phyloP scores from a whole-genome alignment of 2,888 invertebrate genomes.

The Bursaphelenchus okinawaensis region DNA sequence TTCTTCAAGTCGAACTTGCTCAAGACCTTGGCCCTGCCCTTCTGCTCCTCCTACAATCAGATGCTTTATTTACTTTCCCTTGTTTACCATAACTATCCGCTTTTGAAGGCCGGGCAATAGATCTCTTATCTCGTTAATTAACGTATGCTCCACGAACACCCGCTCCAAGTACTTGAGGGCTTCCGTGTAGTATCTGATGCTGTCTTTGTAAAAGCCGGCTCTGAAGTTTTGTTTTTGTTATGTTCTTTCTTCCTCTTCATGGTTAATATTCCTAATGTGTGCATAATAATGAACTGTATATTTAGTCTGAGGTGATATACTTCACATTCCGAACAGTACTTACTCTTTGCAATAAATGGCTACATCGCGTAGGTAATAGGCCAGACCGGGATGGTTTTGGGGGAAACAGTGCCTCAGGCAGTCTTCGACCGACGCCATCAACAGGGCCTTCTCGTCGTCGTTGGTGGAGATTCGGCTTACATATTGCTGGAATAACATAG shows the following conservation, averaged over 20 bases:
- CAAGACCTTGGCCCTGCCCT: not conserved
- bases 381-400: constrained; percentile 48
- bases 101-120: constrained; percentile 4
- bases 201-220: not conserved
- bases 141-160: not conserved
- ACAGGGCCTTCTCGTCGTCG: not conserved
- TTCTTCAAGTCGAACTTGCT: not conserved
- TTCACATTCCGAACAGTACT: too few relatives aligned
- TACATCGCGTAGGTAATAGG: constrained; percentile 45
- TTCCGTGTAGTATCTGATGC: not conserved
- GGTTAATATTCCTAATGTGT: too few relatives aligned
- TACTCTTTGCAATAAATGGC: constrained; percentile 30
- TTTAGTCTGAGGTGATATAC: too few relatives aligned
- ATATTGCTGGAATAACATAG: not conserved
- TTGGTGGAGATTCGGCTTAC: not conserved
- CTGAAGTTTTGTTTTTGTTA: not conserved
- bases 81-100: not conserved
- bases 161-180: not conserved
- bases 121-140: constrained; percentile 2
- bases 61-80: not conserved
- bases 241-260: too few relatives aligned
- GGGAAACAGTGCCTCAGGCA: constrained; percentile 50
- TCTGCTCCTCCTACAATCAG: not conserved
- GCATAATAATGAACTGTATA: too few relatives aligned
- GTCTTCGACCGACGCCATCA: constrained; percentile 25